Conservation (phyloP, 2,797 vertebrate genomes). For the Limnodromus scolopaceus region DNA sequence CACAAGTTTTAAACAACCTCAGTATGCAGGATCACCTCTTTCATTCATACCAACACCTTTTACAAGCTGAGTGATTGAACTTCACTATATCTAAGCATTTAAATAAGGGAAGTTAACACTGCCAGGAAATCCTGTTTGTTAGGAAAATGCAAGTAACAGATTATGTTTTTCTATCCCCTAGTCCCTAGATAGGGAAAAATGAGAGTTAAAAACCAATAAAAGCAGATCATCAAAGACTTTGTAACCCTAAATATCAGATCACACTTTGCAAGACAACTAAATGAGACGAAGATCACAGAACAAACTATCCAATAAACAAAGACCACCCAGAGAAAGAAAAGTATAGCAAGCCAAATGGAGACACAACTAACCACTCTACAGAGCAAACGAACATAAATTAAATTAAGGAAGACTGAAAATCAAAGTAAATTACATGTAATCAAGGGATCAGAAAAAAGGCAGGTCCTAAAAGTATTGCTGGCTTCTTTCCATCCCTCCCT, state of each 20-base stretch:
- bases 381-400: slow-evolving; percentile 11
- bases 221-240: neutral
- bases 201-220: neutral
- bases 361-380: neutral
- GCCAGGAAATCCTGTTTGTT: neutral
- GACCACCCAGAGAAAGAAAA: neutral
- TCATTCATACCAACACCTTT: neutral
- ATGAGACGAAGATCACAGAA: neutral
- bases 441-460: neutral
- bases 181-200: neutral
- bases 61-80: neutral
- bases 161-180: accelerated
- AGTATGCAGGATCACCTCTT: neutral
- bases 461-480: slow-evolving; percentile 6
- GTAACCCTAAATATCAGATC: neutral
- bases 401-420: slow-evolving; percentile 7
- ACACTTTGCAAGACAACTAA: neutral
- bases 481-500: neutral
- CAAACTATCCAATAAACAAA: neutral
- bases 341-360: neutral
- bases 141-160: neutral
- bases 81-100: neutral
- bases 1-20: neutral
- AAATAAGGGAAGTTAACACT: neutral
- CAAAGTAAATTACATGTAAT: slow-evolving; percentile 11